phyloP scores from a whole-genome alignment of 2,797 vertebrate genomes.

The Lates japonicus region DNA sequence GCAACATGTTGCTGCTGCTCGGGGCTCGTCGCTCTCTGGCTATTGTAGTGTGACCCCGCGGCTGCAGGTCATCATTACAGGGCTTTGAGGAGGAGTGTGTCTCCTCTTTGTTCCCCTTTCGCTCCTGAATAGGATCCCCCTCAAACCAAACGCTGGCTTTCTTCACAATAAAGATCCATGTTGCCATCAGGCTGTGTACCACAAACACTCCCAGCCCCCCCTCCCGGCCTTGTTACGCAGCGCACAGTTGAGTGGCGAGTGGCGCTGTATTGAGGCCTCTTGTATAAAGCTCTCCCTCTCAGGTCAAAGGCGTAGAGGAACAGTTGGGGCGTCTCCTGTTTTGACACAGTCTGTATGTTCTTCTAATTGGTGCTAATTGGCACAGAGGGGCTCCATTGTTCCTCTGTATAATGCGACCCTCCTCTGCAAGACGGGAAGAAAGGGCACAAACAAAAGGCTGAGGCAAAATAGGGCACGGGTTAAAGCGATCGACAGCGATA shows the following conservation, averaged over 20 bases:
- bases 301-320: constrained; percentile 77
- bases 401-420: constrained; percentile 73
- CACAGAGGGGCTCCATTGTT: constrained; percentile 86
- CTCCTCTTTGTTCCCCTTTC: constrained; percentile 82
- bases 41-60: constrained; percentile 69
- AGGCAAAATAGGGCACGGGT: constrained; percentile 68
- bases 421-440: constrained; percentile 70
- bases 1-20: constrained; percentile 72
- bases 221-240: constrained; percentile 58
- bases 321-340: constrained; percentile 84
- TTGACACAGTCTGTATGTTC: constrained; percentile 84
- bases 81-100: constrained; percentile 77
- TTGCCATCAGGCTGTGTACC: constrained; percentile 65
- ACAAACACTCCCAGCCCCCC: constrained; percentile 49
- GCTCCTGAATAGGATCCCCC: constrained; percentile 70
- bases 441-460: constrained; percentile 78
- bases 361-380: constrained; percentile 88
- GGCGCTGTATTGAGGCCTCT: constrained; percentile 73
- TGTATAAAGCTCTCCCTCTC: constrained; percentile 64
- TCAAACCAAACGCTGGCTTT: constrained; percentile 76
- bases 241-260: constrained; percentile 61
- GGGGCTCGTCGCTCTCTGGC: constrained; percentile 67
- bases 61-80: constrained; percentile 75
- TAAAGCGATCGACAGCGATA: constrained; percentile 78
- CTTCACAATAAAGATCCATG: constrained; percentile 67